These are phyloP conservation scores for Lepidurus couesii DNA, from an alignment of 1,140 invertebrate species.

Conservation along the genomic window DNA sequence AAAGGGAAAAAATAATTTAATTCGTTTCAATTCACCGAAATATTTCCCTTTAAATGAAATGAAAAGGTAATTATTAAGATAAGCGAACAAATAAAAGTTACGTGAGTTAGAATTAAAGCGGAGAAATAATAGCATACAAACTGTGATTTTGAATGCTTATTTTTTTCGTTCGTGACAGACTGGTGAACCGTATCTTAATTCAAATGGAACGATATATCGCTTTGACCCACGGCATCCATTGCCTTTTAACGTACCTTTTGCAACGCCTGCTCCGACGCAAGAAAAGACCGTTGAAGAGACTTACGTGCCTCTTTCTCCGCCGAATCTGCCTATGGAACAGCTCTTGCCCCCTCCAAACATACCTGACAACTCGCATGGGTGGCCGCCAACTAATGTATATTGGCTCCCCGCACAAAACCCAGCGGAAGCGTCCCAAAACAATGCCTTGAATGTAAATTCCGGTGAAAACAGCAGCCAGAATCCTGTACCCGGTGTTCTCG, in stretches of 20 bases:
- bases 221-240: conserved; percentile 54
- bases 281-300: conserved; percentile 8
- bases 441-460: neutral
- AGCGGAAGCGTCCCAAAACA: neutral
- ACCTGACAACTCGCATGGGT: neutral
- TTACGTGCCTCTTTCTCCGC: neutral
- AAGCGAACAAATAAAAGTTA: too few species aligned
- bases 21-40: too few species aligned
- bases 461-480: neutral
- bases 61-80: too few species aligned
- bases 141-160: conserved; percentile 24
- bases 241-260: conserved; percentile 28
- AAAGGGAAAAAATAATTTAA: too few species aligned
- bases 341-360: conserved; percentile 14
- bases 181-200: conserved; percentile 58
- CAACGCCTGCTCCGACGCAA: neutral
- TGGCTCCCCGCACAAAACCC: neutral
- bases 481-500: neutral
- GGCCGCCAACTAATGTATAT: neutral
- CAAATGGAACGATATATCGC: conserved; percentile 63
- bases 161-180: conserved; percentile 42
- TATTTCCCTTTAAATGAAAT: too few species aligned
- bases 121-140: neutral
- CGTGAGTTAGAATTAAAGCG: neutral
- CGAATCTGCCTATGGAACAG: conserved; percentile 1